Evolutionary conservation across 2,797 vertebrate genomes (phyloP).

Genomic region (Enteromius anoplus): DNA sequence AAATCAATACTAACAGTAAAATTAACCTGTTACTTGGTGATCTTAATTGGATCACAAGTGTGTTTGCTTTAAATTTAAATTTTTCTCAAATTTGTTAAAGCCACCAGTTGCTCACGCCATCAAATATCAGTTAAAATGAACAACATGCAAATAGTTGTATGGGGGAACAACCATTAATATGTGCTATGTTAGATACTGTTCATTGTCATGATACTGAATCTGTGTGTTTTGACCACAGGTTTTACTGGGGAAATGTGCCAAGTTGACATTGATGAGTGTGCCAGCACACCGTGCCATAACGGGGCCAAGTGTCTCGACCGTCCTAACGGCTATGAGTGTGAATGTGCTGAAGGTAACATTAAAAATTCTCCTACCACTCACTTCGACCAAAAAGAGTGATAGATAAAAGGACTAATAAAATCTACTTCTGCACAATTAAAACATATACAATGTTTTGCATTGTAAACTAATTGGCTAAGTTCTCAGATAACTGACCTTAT

Average conservation of each 20-base stretch:
- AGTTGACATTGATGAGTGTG: conserved; percentile 83
- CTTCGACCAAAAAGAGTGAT: background rate
- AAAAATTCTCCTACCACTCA: background rate
- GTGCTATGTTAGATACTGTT: background rate
- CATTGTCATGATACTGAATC: background rate
- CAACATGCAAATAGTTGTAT: background rate
- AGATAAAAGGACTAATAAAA: background rate
- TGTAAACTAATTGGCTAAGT: background rate
- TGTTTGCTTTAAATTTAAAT: background rate
- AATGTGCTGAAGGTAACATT: conserved; percentile 82
- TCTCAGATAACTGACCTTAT: background rate
- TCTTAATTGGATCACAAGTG: background rate
- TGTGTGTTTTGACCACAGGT: conserved; percentile 65
- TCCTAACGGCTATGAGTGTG: conserved; percentile 82
- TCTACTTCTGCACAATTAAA: background rate
- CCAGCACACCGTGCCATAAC: conserved; percentile 83
- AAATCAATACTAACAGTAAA: background rate
- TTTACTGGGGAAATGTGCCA: conserved; percentile 83
- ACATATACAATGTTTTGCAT: background rate
- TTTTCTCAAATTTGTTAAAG: background rate
- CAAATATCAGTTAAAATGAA: background rate
- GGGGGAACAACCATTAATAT: background rate
- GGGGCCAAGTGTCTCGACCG: conserved; percentile 83
- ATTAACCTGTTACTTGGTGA: background rate
- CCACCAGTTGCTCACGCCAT: background rate